Evolutionary conservation across 2,888 invertebrate species (phyloP).

Genomic region (Xestia sexstrigata): DNA sequence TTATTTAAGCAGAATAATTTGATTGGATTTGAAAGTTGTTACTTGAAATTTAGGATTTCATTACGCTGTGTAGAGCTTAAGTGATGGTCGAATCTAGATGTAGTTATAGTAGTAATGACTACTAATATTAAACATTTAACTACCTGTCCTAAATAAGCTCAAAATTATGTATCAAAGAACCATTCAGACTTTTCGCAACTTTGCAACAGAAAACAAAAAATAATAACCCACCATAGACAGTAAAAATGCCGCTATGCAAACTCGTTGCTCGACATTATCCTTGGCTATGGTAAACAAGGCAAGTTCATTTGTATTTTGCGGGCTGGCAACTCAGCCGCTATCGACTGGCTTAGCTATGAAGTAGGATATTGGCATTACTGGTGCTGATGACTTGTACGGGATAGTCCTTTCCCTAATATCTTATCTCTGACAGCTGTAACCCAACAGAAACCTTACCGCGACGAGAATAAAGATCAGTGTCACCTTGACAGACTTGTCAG

Average conservation of each 20-base stretch:
- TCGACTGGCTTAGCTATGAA: conserved; percentile 28
- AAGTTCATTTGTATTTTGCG: conserved; percentile 45
- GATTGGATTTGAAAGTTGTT: conserved; percentile 7
- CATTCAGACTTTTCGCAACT: background rate
- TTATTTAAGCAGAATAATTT: conserved; percentile 12
- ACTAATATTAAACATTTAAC: no score
- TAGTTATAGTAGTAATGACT: no score
- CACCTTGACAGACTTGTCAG: no score
- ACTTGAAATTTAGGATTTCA: no score
- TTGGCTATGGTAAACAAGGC: conserved; percentile 33
- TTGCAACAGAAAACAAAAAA: conserved; percentile 15
- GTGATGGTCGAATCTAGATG: background rate
- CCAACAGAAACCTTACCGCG: no score
- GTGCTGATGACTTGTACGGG: conserved; percentile 28
- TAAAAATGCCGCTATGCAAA: conserved; percentile 23
- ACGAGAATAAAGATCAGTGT: no score
- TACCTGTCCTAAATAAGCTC: no score
- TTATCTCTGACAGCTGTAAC: background rate
- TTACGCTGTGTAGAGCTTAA: background rate
- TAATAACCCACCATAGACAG: conserved; percentile 29
- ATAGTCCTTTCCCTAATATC: background rate
- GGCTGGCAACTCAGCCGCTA: conserved; percentile 17
- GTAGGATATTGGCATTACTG: conserved; percentile 49
- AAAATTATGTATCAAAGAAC: background rate
- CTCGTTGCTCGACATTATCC: conserved; percentile 34